phyloP scores from a whole-genome alignment of 2,797 vertebrate species.

The Sitta carolinensis region DNA sequence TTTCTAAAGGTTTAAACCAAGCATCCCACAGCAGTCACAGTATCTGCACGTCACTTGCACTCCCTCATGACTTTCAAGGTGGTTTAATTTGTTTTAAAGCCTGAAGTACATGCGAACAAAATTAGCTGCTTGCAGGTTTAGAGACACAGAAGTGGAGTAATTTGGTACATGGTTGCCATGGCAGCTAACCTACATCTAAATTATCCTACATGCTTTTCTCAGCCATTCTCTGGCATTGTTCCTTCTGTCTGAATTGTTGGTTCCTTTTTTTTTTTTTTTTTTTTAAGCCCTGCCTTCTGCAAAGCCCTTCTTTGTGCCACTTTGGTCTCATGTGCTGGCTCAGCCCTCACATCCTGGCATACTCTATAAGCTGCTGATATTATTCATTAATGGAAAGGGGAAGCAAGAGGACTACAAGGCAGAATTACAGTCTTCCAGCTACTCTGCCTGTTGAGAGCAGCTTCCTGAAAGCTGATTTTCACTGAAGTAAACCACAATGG shows the following conservation, averaged over 20 bases:
- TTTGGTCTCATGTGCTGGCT: background rate
- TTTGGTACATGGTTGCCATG: constrained; percentile 40
- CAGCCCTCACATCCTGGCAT: background rate
- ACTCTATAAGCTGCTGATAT: background rate
- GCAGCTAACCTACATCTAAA: constrained; percentile 53
- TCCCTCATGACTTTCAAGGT: background rate
- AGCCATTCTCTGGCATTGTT: background rate
- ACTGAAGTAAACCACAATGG: background rate
- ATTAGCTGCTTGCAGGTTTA: constrained; percentile 21
- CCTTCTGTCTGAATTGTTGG: background rate
- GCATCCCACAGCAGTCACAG: background rate
- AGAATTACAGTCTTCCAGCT: background rate
- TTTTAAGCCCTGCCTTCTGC: background rate
- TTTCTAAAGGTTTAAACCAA: background rate
- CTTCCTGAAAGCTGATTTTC: constrained; percentile 1
- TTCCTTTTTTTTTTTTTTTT: background rate
- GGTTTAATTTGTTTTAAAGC: background rate
- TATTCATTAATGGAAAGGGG: background rate
- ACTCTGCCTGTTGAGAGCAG: background rate
- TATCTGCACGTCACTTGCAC: background rate
- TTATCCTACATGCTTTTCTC: background rate
- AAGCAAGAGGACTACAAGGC: background rate
- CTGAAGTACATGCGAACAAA: background rate
- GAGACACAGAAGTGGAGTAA: background rate
- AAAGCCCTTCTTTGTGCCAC: background rate